These are phyloP conservation scores for Epistrophella euchroma DNA, from an alignment of 2,888 invertebrate genomes.

Conservation along the genomic window DNA sequence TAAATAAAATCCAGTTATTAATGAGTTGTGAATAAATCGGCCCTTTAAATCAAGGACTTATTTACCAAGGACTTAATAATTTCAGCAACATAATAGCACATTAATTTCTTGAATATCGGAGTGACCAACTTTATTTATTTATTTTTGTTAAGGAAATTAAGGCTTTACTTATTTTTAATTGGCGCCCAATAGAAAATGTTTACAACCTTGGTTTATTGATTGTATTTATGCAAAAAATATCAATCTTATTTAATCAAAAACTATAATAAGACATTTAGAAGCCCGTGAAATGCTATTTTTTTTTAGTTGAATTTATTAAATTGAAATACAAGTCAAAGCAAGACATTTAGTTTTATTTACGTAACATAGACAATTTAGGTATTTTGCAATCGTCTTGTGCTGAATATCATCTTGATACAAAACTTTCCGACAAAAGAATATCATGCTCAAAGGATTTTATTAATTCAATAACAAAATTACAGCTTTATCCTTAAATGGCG, in stretches of 20 bases:
- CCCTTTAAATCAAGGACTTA: too few species aligned
- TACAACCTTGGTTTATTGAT: neutral
- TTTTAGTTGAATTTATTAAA: too few species aligned
- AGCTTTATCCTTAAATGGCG: conserved; percentile 33
- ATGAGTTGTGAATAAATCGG: too few species aligned
- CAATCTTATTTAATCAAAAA: too few species aligned
- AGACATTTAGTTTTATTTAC: neutral
- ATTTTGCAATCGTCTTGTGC: neutral
- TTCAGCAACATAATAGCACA: too few species aligned
- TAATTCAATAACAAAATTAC: conserved; percentile 1
- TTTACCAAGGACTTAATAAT: too few species aligned
- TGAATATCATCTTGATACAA: neutral
- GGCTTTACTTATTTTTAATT: neutral
- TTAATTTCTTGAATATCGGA: too few species aligned
- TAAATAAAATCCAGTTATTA: too few species aligned
- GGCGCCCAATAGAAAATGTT: neutral
- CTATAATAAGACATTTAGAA: too few species aligned
- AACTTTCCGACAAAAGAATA: neutral
- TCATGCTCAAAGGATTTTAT: neutral
- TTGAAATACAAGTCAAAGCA: neutral
- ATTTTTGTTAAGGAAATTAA: neutral
- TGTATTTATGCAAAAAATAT: too few species aligned
- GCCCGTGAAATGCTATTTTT: too few species aligned
- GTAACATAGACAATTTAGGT: neutral
- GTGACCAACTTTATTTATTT: too few species aligned